Base-by-base conservation (phyloP, 2,797 vertebrate species). In the Tiaroga cobitis region DNA sequence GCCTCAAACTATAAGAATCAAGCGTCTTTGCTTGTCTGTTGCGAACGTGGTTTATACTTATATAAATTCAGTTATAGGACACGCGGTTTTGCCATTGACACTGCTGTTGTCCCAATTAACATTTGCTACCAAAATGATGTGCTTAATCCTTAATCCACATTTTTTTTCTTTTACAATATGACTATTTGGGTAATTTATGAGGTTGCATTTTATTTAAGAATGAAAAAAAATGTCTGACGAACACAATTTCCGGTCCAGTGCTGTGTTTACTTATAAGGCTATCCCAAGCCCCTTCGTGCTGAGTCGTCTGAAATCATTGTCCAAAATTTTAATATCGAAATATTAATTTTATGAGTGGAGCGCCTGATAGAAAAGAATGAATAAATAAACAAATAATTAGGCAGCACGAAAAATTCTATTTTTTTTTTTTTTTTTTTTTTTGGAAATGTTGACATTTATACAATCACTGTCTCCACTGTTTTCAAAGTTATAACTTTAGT, bases 391-490 rank as follows among this genome's bases (percentile, higher is more conserved):
- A 32, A 80, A 63, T 46, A 67, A 70, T 26, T 21, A 10, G 13
- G 4, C 6, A 18, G 8, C 37, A 43, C 5, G 2, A 37, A 16
- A n/a, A 59, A 13, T 43, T 41, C 6, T 9, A 13, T 63, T 24
- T 43, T 1, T 41, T 16, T 65, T 3, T 1, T 65, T 7, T n/a
- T 13, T 9, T 26, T 37, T 18, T 9, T 26, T 29, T 15, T 21
- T 46, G 61, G 11, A 73, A 37, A 85, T 73, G 26, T 37, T 80
- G 29, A 67, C 61, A 67, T 61, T 78, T 61, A 77, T 39, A 16
- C 13, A 78, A 59, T 61, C 24, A n/a, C 24, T 39, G 1, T 43
- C 26, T 39, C 37, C 8, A 19, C 24, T n/a, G 15, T 63, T 61
- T 78, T 29, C 54, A 56, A 24, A 59, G 2, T 77, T 65, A 24